These are phyloP conservation scores for Sorex maritimensis DNA, from an alignment of 2,797 vertebrate genomes.

Conservation along the genomic window DNA sequence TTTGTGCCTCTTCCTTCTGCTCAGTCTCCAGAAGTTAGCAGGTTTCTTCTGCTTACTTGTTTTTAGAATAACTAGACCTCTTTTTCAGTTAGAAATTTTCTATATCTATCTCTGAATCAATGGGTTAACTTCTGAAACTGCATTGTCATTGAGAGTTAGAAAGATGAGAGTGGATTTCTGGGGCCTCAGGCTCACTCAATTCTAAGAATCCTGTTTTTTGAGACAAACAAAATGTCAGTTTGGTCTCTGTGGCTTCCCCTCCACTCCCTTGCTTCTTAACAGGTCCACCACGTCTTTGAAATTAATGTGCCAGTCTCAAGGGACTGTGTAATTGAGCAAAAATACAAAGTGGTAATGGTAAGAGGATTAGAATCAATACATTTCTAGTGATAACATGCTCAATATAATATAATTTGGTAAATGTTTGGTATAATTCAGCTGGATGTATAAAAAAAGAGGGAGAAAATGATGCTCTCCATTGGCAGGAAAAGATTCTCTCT, in stretches of 20 bases:
- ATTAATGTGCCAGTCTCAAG: conserved; percentile 43
- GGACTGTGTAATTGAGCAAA: conserved; percentile 54
- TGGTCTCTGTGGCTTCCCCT: conserved; percentile 38
- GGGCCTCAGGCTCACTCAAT: conserved; percentile 11
- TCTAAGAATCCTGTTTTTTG: conserved; percentile 64
- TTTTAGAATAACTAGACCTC: conserved; percentile 17
- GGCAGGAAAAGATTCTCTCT: background rate
- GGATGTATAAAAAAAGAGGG: conserved; percentile 17
- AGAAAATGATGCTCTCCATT: background rate
- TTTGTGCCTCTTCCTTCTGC: conserved; percentile 12
- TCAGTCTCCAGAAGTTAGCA: background rate
- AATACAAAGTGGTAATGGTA: conserved; percentile 33
- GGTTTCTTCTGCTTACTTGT: conserved; percentile 37
- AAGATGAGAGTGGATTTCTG: background rate
- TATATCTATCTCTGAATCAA: background rate
- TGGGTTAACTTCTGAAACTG: background rate
- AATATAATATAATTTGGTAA: conserved; percentile 48
- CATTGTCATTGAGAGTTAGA: background rate
- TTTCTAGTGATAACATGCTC: conserved; percentile 20
- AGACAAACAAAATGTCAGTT: conserved; percentile 52
- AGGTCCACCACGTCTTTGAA: conserved; percentile 12
- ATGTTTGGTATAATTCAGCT: conserved; percentile 44
- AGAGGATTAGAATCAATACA: conserved; percentile 53
- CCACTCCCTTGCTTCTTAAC: conserved; percentile 27
- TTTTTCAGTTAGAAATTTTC: conserved; percentile 7